A percentile compares a stretch with the other conserved stretches of the same genome.
Evolutionary conservation across 2,888 invertebrate species (phyloP).

Genomic region (Tachystola acroxantha): DNA sequence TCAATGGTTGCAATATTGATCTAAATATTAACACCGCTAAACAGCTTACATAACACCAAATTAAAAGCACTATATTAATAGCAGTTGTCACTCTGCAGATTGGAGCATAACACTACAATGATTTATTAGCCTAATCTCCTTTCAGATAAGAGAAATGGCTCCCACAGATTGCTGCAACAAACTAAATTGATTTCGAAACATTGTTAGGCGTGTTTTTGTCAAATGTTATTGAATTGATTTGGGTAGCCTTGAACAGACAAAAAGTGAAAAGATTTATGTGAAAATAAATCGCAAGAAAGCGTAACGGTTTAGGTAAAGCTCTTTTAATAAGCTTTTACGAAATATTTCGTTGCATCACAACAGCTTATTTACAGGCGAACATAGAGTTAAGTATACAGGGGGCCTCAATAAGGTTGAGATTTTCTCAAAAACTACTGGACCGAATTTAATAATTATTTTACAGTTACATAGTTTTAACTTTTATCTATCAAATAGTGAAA

Average conservation of each 20-base stretch:
- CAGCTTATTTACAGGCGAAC: no score
- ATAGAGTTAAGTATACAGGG: no score
- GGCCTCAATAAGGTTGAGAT: no score
- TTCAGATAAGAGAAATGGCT: constrained; percentile 11
- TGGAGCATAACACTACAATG: not conserved
- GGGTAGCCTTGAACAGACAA: not conserved
- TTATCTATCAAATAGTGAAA: no score
- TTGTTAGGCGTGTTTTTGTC: not conserved
- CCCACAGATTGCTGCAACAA: constrained; percentile 7
- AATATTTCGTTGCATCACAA: no score
- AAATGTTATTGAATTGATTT: not conserved
- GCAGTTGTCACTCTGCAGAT: not conserved
- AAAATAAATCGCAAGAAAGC: no score
- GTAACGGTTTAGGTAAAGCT: no score
- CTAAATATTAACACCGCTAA: not conserved
- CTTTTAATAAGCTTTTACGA: no score
- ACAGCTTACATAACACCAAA: not conserved
- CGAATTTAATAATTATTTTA: no score
- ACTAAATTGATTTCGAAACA: not conserved
- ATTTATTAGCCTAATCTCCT: constrained; percentile 14
- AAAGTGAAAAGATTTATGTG: not conserved
- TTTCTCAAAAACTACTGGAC: no score
- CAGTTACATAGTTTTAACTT: no score
- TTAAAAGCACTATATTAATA: not conserved
- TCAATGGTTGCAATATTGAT: no score